Evolutionary conservation across 2,888 invertebrate species (phyloP).

Genomic region (Hydroisotoma schaefferi): DNA sequence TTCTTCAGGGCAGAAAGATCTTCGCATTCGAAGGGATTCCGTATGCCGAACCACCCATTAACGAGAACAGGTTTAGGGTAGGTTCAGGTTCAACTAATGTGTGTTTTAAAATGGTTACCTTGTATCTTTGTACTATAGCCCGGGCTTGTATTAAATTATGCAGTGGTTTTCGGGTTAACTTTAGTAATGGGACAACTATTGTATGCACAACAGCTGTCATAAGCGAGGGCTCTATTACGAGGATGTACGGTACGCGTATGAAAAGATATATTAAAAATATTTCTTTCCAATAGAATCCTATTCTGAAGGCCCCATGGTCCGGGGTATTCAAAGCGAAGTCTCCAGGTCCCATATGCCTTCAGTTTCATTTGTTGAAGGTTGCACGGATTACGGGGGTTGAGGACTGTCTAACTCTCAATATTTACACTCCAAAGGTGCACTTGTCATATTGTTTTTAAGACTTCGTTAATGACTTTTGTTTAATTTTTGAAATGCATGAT

Average conservation of each 20-base stretch:
- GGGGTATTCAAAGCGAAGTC: constrained; percentile 23
- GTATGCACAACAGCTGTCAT: too few relatives aligned
- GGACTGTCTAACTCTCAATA: constrained; percentile 22
- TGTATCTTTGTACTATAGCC: too few relatives aligned
- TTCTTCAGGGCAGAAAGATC: constrained; percentile 19
- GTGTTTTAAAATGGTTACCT: too few relatives aligned
- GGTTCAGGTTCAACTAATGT: too few relatives aligned
- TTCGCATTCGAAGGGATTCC: constrained; percentile 30
- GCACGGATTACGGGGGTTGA: constrained; percentile 21
- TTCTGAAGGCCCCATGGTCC: constrained; percentile 22
- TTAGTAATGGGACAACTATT: neutral
- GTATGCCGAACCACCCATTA: constrained; percentile 23
- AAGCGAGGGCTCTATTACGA: too few relatives aligned
- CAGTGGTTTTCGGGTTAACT: neutral
- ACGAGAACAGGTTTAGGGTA: too few relatives aligned
- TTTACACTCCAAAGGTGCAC: constrained; percentile 25
- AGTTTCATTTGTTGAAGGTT: constrained; percentile 27
- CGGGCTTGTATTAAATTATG: too few relatives aligned
- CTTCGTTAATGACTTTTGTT: neutral
- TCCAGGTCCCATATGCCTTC: constrained; percentile 30
- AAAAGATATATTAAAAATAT: neutral
- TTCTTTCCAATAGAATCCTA: constrained; percentile 25
- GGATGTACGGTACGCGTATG: too few relatives aligned
- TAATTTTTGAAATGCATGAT: neutral
- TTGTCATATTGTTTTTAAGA: neutral